Evolutionary conservation across 1,140 invertebrate species (phyloP).

Genomic region (Nixonia krombeini): DNA sequence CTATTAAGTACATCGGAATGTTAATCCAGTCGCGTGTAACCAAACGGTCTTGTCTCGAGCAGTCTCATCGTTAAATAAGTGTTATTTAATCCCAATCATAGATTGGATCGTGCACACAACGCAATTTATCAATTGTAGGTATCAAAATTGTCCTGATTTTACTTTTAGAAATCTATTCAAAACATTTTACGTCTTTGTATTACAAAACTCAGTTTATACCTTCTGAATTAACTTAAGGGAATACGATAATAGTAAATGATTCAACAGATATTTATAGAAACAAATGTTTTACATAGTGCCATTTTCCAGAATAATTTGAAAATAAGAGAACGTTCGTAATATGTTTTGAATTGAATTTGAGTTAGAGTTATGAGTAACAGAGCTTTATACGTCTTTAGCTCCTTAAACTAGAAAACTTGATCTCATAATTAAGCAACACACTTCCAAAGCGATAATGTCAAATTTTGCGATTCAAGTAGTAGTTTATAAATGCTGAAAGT

Average conservation of each 20-base stretch:
- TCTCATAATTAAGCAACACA: constrained; percentile 8
- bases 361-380: neutral
- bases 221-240: too few relatives aligned
- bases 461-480: constrained; percentile 25
- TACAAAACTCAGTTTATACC: too few relatives aligned
- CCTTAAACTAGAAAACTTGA: neutral
- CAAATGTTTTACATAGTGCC: neutral
- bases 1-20: constrained; percentile 29
- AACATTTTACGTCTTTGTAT: too few relatives aligned
- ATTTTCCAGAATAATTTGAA: constrained; percentile 6
- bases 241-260: neutral
- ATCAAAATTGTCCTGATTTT: too few relatives aligned
- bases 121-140: neutral
- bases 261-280: neutral
- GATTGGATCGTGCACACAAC: neutral
- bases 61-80: constrained; percentile 21
- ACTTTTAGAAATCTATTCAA: too few relatives aligned
- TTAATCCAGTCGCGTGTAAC: constrained; percentile 11
- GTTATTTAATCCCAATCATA: neutral
- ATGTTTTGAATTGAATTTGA: constrained; percentile 10
- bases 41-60: constrained; percentile 22
- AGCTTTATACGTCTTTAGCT: neutral
- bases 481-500: constrained; percentile 35
- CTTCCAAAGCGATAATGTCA: constrained; percentile 23
- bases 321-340: constrained; percentile 9